Base-by-base conservation (phyloP, 2,888 invertebrate species). In the Mayetiola destructor region DNA sequence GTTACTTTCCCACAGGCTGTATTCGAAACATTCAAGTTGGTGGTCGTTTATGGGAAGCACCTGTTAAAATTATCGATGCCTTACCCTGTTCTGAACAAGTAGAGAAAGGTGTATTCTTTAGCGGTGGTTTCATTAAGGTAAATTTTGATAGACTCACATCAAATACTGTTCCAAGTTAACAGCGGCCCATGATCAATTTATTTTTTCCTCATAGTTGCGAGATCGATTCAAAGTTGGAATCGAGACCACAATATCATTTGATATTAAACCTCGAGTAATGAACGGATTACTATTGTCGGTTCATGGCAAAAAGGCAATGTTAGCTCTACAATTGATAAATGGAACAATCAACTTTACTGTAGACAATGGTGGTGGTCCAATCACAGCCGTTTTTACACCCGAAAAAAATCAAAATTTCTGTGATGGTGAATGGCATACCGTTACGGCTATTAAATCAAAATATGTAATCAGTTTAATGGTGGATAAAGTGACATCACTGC, bases 361-460 rank as follows among this genome's bases (percentile, higher is more conserved):
- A 5, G 88, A 90, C 62, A 88, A 88, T 64, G 87, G 88, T 0
- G 84, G 80, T 64, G 92, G 91, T 9, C 80, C 84, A 1, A 84
- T 89, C 63, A 79, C 80, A 2, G 84, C 90, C 2, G 80, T 78
- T 21, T 90, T 82, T 68, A 78, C 77, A 56, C 75, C 82, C 0
- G 80, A 81, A 32, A 75, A 79, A 52, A 77, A 80, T 55, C 78
- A 79, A 59, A 80, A 83, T 64, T 79, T 95, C 60, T 99, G 97
- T 68, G 93, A 99, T 71, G 96, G 97, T 54, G 78, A 88, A 57
- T 99, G 96, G 96, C 95, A 97, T 67, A 83, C 79, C 58, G 88
- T 76, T 60, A 63, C 77, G 81, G 92, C 84, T 56, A 79, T 85
- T 30, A 96, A 95, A 71, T 84, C 86, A n/a, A 88, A 88, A 71